A percentile compares a stretch with the other conserved stretches of the same genome.
Evolutionary conservation across 1,140 invertebrate genomes (phyloP).

Genomic region (Himalopsyche phryganea): DNA sequence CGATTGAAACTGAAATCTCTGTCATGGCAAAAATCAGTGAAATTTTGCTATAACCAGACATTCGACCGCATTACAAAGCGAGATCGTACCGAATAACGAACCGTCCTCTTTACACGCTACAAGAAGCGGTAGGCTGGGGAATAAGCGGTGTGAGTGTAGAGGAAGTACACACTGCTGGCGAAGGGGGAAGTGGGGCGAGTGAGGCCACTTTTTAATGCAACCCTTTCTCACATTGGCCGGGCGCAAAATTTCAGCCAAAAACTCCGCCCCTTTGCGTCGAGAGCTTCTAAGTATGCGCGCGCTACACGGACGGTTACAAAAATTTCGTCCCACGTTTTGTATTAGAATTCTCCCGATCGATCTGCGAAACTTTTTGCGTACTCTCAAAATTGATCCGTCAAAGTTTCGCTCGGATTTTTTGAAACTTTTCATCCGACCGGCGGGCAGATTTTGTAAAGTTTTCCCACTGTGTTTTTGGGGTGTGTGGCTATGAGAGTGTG

Average conservation of each 20-base stretch:
- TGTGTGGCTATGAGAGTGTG: conserved; percentile 4
- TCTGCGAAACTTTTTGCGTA: conserved; percentile 1
- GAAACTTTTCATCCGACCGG: conserved; percentile 14
- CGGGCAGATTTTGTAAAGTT: conserved; percentile 25
- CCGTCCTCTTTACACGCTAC: no score
- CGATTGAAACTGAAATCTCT: not conserved
- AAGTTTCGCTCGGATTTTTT: conserved; percentile 18
- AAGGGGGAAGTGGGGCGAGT: not conserved
- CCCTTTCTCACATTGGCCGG: conserved; percentile 33
- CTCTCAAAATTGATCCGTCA: conserved; percentile 14
- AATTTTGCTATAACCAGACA: not conserved
- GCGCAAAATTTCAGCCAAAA: conserved; percentile 34
- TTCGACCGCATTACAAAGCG: not conserved
- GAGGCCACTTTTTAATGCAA: conserved; percentile 21
- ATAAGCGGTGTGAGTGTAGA: not conserved
- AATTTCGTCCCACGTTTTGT: conserved; percentile 10
- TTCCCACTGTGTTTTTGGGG: conserved; percentile 6
- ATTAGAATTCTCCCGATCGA: not conserved
- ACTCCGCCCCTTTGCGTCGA: conserved; percentile 32
- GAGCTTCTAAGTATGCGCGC: conserved; percentile 3
- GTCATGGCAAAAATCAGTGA: no score
- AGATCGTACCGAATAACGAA: not conserved
- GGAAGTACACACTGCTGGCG: not conserved
- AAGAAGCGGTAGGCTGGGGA: not conserved
- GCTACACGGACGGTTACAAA: not conserved